These are phyloP conservation scores for Eristalis arbustorum DNA, from an alignment of 2,888 invertebrate species.

Conservation along the genomic window DNA sequence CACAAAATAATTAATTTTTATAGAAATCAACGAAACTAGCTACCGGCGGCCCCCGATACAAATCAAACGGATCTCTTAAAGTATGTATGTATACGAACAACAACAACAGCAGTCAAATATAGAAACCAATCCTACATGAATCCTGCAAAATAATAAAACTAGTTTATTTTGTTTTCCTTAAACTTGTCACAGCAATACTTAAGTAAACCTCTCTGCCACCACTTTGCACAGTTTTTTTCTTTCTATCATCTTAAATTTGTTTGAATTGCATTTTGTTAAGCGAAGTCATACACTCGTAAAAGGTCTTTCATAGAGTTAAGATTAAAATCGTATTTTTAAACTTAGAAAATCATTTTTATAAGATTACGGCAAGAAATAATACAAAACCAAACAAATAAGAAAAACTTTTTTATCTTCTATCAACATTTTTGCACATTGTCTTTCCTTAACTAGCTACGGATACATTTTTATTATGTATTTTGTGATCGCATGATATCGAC, in stretches of 20 bases:
- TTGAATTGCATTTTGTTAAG: conserved; percentile 41
- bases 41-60: conserved; percentile 22
- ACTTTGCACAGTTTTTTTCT: conserved; percentile 42
- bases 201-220: conserved; percentile 12
- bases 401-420: conserved; percentile 18
- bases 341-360: not conserved
- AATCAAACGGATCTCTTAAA: conserved; percentile 45
- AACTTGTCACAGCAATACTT: conserved; percentile 18
- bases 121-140: not conserved
- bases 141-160: not conserved
- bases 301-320: not conserved
- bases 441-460: conserved; percentile 5
- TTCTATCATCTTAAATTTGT: conserved; percentile 7
- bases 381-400: not conserved
- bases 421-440: conserved; percentile 44
- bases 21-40: conserved; percentile 41
- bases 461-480: not conserved
- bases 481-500: conserved; percentile 41
- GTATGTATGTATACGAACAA: conserved; percentile 53
- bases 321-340: not conserved
- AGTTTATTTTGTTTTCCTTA: conserved; percentile 11
- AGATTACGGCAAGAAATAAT: conserved; percentile 2
- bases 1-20: conserved; percentile 16
- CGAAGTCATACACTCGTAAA: not conserved
- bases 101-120: not conserved